Evolutionary conservation across 2,113 vertebrate species (phyloP), one percentile per base, ranked within the genome.

Genomic region (Cebidichthys violaceus): DNA sequence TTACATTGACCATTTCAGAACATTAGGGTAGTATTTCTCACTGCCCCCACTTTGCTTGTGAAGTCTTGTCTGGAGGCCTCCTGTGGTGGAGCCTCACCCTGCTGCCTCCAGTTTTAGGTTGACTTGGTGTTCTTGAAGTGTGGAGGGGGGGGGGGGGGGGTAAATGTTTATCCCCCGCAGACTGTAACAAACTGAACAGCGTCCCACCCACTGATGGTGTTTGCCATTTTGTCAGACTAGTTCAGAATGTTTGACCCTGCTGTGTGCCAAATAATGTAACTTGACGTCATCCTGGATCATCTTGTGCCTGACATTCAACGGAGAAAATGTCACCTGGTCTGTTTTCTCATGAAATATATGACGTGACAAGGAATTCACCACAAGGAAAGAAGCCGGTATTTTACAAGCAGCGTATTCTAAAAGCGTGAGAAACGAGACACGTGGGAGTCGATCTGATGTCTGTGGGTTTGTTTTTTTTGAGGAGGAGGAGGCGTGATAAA

Each of bases 191-290:
- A 8, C n/a, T 64, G n/a, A 60, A 18, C 54, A n/a, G 64, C 20
- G 10, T 80, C 68, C 74, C 76, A 64, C 75, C 79, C 64, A 76
- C 77, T 18, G 67, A 33, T 72, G 79, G 24, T 37, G 75, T 60
- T 79, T 86, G 77, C 62, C 68, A 68, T 77, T 83, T 84, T 88
- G 83, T 60, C 88, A 84, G 70, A 77, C 52, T 9, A 31, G 86
- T 70, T 89, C 79, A 77, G 84, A 88, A 89, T 89, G 87, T 90
- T 79, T 90, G 84, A 90, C 85, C 82, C 55, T 52, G 55, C 68
- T 83, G 84, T 35, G 64, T 62, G 73, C 79, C 87, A 89, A 79
- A 82, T 71, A 86, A 68, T 77, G 75, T 9, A 59, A 83, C 78
- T 52, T 90, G 82, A 87, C 84, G 70, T 60, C 41, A 67, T 27